Percentiles rank a stretch among this genome's conserved stretches.
phyloP scores from a whole-genome alignment of 1,140 invertebrate species.

The Papilio aristodemus region DNA sequence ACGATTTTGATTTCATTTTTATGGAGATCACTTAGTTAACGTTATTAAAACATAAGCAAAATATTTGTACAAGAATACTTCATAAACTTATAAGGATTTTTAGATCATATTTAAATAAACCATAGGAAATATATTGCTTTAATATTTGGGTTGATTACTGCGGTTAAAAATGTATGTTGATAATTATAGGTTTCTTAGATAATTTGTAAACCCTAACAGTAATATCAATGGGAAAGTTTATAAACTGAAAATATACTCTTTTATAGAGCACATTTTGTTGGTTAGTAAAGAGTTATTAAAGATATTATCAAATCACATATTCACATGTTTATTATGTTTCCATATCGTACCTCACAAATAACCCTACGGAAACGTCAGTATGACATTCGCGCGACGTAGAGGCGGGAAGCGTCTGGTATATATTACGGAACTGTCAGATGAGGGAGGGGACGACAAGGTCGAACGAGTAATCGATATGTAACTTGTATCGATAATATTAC shows the following conservation, averaged over 20 bases:
- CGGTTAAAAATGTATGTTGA: background rate
- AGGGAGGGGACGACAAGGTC: constrained; percentile 71
- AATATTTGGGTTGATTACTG: background rate
- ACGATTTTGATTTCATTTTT: constrained; percentile 36
- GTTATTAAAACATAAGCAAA: too few relatives aligned
- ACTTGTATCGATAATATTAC: background rate
- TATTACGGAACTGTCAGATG: constrained; percentile 66
- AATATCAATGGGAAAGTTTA: background rate
- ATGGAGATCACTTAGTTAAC: too few relatives aligned
- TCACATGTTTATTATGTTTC: too few relatives aligned
- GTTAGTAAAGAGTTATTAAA: background rate
- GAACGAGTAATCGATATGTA: constrained; percentile 38
- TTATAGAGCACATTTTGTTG: background rate
- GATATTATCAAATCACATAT: background rate
- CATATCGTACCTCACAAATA: constrained; percentile 8
- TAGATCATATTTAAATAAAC: constrained; percentile 13
- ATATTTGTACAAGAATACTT: too few relatives aligned
- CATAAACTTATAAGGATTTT: too few relatives aligned
- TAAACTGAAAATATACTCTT: constrained; percentile 17
- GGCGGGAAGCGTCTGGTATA: constrained; percentile 60
- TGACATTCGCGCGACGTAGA: constrained; percentile 49
- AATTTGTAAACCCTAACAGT: background rate
- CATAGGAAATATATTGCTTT: background rate
- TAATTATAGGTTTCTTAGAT: background rate
- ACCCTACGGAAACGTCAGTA: constrained; percentile 25